These are phyloP conservation scores for Thymelicus lineola DNA, from an alignment of 2,888 invertebrate species.

Conservation along the genomic window DNA sequence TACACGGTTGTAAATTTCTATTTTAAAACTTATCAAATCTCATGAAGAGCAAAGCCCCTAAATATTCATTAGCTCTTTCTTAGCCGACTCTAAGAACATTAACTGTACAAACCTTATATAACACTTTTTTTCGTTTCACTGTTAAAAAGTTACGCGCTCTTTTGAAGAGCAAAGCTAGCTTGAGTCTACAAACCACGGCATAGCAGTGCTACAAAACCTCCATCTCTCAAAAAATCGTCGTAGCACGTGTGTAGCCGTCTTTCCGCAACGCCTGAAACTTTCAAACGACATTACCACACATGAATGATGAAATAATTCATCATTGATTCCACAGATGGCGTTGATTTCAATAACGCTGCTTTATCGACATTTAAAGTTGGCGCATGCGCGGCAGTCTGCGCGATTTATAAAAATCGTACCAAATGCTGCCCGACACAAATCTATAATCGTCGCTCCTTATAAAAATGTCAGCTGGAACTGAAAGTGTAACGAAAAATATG, in stretches of 20 bases:
- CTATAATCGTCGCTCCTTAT: conserved; percentile 75
- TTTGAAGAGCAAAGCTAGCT: too few species aligned
- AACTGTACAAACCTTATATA: too few species aligned
- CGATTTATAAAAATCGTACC: conserved; percentile 81
- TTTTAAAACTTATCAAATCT: too few species aligned
- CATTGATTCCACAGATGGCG: conserved; percentile 52
- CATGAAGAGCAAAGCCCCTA: too few species aligned
- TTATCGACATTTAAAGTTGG: conserved; percentile 63
- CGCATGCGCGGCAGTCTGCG: conserved; percentile 81
- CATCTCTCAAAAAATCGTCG: too few species aligned
- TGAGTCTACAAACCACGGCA: too few species aligned
- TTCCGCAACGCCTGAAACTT: conserved; percentile 9
- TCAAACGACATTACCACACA: background rate
- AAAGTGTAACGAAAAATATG: conserved; percentile 58
- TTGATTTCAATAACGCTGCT: conserved; percentile 49
- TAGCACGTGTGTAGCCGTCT: conserved; percentile 29
- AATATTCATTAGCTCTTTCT: too few species aligned
- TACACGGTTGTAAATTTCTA: too few species aligned
- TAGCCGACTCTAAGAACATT: too few species aligned
- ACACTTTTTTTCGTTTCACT: too few species aligned
- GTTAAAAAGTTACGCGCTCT: too few species aligned
- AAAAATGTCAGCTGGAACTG: conserved; percentile 73
- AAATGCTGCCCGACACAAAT: conserved; percentile 77
- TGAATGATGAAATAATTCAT: background rate
- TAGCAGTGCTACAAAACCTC: too few species aligned